Evolutionary conservation across 2,113 vertebrate species (phyloP).

Genomic region (Fregetta grallaria): DNA sequence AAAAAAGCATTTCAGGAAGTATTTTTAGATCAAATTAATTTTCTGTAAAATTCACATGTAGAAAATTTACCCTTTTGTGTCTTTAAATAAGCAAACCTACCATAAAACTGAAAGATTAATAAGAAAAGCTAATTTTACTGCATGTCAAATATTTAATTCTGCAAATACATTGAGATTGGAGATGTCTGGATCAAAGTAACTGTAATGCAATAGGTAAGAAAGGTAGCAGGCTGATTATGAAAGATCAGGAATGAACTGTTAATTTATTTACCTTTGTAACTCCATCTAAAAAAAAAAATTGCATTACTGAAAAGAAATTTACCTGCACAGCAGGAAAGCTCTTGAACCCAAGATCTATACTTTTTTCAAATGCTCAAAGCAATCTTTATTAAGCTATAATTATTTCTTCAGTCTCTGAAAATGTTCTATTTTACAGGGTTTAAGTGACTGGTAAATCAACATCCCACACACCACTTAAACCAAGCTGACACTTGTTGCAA

Average conservation of each 20-base stretch:
- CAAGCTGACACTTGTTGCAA: not conserved
- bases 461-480: not conserved
- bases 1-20: not conserved
- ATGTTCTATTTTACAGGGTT: not conserved
- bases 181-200: not conserved
- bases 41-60: not conserved
- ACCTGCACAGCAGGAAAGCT: not conserved
- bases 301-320: not conserved
- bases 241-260: not conserved
- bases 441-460: not conserved
- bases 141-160: not conserved
- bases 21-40: not conserved
- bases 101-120: not conserved
- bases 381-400: not conserved
- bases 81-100: not conserved
- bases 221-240: not conserved
- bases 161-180: not conserved
- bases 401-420: not conserved
- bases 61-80: not conserved
- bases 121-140: not conserved
- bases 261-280: not conserved
- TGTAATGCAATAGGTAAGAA: not conserved
- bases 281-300: not conserved
- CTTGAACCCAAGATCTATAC: not conserved
- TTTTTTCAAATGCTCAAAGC: not conserved